Percentiles rank a stretch among this genome's conserved stretches.
Evolutionary conservation across 1,140 invertebrate genomes (phyloP).

Genomic region (Onthophagus taurus): DNA sequence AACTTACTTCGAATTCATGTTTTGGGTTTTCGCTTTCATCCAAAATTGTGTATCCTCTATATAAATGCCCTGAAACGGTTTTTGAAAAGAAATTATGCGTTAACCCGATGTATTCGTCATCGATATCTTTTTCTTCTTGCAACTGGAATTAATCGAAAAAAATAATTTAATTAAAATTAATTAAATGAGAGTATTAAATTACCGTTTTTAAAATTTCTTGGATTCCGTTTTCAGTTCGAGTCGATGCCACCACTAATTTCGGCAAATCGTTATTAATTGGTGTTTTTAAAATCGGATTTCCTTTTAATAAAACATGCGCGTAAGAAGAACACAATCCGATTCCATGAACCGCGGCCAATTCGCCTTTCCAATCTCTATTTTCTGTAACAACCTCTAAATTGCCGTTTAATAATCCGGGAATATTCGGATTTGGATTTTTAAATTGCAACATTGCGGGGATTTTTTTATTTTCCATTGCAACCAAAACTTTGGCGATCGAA

Average conservation of each 20-base stretch:
- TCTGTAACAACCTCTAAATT: slow-evolving; percentile 52
- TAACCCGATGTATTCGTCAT: slow-evolving; percentile 47
- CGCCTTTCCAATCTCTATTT: slow-evolving; percentile 51
- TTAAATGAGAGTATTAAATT: slow-evolving; percentile 8
- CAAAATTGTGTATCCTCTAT: slow-evolving; percentile 47
- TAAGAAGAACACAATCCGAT: slow-evolving; percentile 54
- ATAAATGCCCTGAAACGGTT: slow-evolving; percentile 49
- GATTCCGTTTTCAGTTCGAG: slow-evolving; percentile 60
- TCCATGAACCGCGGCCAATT: slow-evolving; percentile 46
- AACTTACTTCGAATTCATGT: slow-evolving; percentile 28
- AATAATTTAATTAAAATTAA: background rate
- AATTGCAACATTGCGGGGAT: slow-evolving; percentile 70
- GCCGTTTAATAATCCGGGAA: slow-evolving; percentile 56
- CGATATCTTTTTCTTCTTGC: slow-evolving; percentile 32
- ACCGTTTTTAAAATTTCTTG: slow-evolving; percentile 47
- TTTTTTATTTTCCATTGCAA: slow-evolving; percentile 57
- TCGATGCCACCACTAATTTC: slow-evolving; percentile 50
- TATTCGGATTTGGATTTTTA: slow-evolving; percentile 54
- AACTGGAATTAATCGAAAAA: slow-evolving; percentile 18
- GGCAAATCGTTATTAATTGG: slow-evolving; percentile 42
- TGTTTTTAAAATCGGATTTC: slow-evolving; percentile 40
- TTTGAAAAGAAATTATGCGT: slow-evolving; percentile 42
- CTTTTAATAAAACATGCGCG: slow-evolving; percentile 58
- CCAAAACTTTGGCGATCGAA: slow-evolving; percentile 42
- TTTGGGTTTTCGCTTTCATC: slow-evolving; percentile 24